Evolutionary conservation across 2,888 invertebrate species (phyloP).

Genomic region (Metacarcinus magister): DNA sequence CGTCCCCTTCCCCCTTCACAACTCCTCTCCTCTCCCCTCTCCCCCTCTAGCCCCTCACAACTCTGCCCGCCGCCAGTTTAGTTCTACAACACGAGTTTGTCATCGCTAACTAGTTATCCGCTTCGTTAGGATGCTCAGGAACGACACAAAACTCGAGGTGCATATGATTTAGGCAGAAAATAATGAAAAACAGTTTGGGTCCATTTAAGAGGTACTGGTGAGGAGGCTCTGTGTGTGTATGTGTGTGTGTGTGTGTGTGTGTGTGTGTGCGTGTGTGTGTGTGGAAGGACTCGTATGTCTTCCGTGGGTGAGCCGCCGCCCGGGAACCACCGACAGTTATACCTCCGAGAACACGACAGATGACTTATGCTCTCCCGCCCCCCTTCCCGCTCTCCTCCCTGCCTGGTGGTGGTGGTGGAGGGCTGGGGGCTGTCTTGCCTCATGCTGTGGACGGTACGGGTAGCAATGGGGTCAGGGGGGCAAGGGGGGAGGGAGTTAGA

Average conservation of each 20-base stretch:
- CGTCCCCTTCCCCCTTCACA: background rate
- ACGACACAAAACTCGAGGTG: background rate
- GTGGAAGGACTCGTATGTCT: background rate
- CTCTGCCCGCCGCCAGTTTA: background rate
- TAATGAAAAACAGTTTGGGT: background rate
- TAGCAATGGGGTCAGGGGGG: background rate
- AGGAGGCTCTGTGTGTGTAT: background rate
- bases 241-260: slow-evolving; percentile 19
- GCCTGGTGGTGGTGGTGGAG: background rate
- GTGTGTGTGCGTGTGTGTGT: background rate
- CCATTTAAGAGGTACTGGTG: background rate
- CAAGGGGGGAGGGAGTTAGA: background rate
- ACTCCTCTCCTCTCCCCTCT: background rate
- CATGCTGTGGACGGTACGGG: background rate
- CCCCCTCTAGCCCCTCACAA: background rate
- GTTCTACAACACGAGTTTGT: background rate
- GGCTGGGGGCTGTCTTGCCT: background rate
- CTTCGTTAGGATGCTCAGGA: background rate
- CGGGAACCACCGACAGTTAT: slow-evolving; percentile 15
- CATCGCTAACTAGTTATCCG: background rate
- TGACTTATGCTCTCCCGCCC: background rate
- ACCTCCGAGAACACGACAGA: background rate
- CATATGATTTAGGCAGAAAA: background rate
- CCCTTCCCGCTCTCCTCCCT: background rate
- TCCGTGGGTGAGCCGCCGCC: background rate